Base-by-base conservation (phyloP, 1,140 invertebrate species). In the Lanistes nyassanus region DNA sequence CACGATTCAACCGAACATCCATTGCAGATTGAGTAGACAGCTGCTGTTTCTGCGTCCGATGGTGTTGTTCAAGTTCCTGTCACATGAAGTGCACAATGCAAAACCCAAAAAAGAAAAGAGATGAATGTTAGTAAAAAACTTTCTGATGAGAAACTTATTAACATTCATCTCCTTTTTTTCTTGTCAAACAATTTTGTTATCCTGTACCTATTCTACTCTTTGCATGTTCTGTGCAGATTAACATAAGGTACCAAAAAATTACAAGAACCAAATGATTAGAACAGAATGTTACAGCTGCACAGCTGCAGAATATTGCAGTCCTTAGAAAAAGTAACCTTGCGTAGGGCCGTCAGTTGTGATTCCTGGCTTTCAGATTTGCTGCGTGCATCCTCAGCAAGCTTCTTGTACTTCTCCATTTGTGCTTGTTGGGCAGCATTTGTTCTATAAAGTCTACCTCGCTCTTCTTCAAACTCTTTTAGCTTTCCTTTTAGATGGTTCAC, bases 1-100 rank as follows among this genome's bases (percentile, higher is more conserved):
- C 86, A 74, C 89, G 74, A 74, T 90, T 88, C 34, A 90, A 79
- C 26, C 89, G 78, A 3, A 90, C 86, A 71, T 90, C 90, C 29
- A 86, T 85, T 1, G 85, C 87, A 71, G 83, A 84, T 64, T 89
- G 88, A 11, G 81, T 82, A 11, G 86, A 80, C 23, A 79, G 77
- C 34, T 86, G 83, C 71, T 90, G 87, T 76, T 90, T 89, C 71
- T 87, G 85, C 37, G 77, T 82, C 68, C 85, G 78, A 74, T 88
- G 89, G 42, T 87, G 69, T 56, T 83, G 78, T 7, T 90, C 88
- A 37, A 89, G 64, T 79, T 90, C 89, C 88, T 90, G 70, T n/a
- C n/a, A 1, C 34, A 7, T 34, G 34, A 34, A 66, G 16, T 23
- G 19, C 4, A 66, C 4, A 66, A 23, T 21, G 37, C 7, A 66